A percentile compares a stretch with the other conserved stretches of the same genome.
These are phyloP conservation scores for Protomyctophum bolini DNA, from an alignment of 2,113 vertebrate genomes.

Conservation along the genomic window DNA sequence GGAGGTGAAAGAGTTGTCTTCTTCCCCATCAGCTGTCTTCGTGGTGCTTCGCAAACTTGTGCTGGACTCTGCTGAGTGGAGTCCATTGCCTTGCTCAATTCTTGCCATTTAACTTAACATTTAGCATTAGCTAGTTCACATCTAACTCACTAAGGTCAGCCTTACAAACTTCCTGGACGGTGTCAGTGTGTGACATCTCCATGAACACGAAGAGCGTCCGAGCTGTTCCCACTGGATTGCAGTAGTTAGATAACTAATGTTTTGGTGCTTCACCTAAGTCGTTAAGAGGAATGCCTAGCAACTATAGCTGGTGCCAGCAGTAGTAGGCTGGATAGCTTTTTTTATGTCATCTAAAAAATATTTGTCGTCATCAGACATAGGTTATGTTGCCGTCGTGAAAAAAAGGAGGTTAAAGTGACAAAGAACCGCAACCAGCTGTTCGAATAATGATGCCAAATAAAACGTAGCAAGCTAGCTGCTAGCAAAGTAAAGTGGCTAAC, in stretches of 20 bases:
- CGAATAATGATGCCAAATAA: neutral
- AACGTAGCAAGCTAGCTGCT: neutral
- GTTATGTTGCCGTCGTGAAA: no score
- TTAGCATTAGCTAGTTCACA: neutral
- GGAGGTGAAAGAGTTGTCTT: slow-evolving; percentile 73
- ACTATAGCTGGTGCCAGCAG: no score
- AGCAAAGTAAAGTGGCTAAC: slow-evolving; percentile 32
- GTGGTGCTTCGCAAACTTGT: slow-evolving; percentile 67
- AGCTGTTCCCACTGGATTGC: neutral
- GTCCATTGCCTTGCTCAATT: slow-evolving; percentile 73
- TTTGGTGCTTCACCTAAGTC: no score
- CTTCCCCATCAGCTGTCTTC: slow-evolving; percentile 62
- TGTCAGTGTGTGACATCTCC: slow-evolving; percentile 8
- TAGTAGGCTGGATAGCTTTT: no score
- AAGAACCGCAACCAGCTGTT: no score
- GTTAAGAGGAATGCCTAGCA: no score
- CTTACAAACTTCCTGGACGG: neutral
- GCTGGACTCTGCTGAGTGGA: slow-evolving; percentile 62
- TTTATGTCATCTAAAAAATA: no score
- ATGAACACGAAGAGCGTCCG: slow-evolving; percentile 16
- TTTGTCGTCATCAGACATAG: no score
- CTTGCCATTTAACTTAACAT: slow-evolving; percentile 69
- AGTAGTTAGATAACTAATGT: neutral
- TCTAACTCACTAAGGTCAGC: neutral
- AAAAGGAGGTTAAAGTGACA: no score